Percentiles rank a stretch among this genome's conserved stretches.
Evolutionary conservation across 2,113 vertebrate species (phyloP).

Genomic region (Tauraco erythrolophus): DNA sequence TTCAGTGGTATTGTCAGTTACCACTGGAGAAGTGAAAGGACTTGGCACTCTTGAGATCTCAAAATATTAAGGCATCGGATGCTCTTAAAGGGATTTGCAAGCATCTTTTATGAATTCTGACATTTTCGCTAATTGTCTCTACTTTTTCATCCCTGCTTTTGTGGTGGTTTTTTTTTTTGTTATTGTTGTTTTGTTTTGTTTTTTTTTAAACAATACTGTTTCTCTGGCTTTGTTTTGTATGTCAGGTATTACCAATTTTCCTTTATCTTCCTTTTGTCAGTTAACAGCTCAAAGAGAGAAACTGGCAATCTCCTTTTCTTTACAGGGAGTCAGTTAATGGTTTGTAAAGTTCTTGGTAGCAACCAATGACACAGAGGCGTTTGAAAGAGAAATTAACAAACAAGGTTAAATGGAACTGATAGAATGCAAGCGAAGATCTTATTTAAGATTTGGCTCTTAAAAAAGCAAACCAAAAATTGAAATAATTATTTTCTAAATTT

Average conservation of each 20-base stretch:
- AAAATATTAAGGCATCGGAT: not conserved
- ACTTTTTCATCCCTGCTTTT: not conserved
- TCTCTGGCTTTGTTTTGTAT: not conserved
- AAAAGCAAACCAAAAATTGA: not conserved
- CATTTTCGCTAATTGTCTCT: not conserved
- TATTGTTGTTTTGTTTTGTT: rapidly evolving
- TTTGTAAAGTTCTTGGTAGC: not conserved
- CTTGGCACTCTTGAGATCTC: not conserved
- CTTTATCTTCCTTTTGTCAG: not conserved
- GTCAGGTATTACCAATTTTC: rapidly evolving
- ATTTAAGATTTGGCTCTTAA: not conserved
- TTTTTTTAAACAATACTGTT: not conserved
- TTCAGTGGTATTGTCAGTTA: not conserved
- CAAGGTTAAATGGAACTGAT: not conserved
- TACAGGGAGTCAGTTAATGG: not conserved
- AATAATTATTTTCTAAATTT: not conserved
- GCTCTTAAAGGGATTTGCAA: not conserved
- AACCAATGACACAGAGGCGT: not conserved
- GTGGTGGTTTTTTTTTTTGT: too few relatives aligned
- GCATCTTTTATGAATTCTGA: not conserved
- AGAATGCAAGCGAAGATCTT: not conserved
- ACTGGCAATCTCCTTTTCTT: not conserved
- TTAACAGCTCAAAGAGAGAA: not conserved
- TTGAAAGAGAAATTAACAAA: not conserved
- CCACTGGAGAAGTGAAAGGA: not conserved